phyloP scores from a whole-genome alignment of 2,113 vertebrate species.

The Rhea americana region DNA sequence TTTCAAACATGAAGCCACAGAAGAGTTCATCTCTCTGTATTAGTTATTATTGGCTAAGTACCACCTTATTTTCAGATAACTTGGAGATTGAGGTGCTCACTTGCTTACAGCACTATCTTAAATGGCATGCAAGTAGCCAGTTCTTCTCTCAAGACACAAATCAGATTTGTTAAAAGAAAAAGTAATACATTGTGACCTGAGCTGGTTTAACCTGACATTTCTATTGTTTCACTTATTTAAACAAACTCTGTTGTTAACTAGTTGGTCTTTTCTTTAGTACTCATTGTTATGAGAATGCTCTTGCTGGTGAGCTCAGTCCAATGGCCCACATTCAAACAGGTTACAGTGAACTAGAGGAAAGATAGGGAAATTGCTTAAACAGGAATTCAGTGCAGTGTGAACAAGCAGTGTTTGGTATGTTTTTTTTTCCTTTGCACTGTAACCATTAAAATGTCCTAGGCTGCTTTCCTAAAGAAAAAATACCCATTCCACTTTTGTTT shows the following conservation, averaged over 20 bases:
- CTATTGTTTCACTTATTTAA: conserved; percentile 39
- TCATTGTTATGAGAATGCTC: neutral
- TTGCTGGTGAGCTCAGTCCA: neutral
- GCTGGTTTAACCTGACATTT: neutral
- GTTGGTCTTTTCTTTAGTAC: neutral
- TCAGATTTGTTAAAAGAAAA: neutral
- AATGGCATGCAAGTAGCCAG: neutral
- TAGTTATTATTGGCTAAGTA: neutral
- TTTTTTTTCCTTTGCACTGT: neutral
- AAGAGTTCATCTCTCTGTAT: neutral
- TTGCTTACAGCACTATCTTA: neutral
- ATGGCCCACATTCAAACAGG: neutral
- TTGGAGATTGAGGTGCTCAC: neutral
- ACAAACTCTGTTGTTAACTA: neutral
- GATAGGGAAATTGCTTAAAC: neutral
- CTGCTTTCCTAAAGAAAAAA: neutral
- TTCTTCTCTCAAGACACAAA: neutral
- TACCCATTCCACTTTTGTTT: neutral
- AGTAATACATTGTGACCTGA: neutral
- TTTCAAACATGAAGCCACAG: neutral
- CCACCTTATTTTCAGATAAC: neutral
- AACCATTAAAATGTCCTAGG: neutral
- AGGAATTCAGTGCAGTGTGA: neutral
- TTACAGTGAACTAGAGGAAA: neutral
- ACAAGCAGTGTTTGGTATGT: neutral